Evolutionary conservation across 2,888 invertebrate species (phyloP).

Genomic region (Abrostola tripartita): DNA sequence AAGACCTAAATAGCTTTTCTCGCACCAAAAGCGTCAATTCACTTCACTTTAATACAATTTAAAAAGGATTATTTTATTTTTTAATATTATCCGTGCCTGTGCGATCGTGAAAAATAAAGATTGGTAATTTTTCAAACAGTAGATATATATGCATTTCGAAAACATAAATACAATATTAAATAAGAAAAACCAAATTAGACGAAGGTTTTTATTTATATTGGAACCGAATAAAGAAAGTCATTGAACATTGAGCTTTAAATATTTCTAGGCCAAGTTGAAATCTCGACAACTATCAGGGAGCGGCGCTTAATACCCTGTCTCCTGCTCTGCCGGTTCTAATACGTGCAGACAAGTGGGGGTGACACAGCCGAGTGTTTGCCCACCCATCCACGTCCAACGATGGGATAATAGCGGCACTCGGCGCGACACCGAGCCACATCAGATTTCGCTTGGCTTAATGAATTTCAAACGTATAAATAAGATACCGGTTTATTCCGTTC

Average conservation of each 20-base stretch:
- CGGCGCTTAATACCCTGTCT: conserved; percentile 51
- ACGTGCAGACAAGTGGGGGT: conserved; percentile 59
- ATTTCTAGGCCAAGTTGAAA: conserved; percentile 14
- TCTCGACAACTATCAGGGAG: conserved; percentile 29
- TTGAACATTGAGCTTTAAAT: conserved; percentile 31
- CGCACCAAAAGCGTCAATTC: conserved; percentile 22
- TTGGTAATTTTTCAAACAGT: too few species aligned
- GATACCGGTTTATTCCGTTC: conserved; percentile 64
- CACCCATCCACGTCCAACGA: conserved; percentile 74
- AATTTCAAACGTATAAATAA: conserved; percentile 70
- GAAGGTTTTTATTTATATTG: neutral
- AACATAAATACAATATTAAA: too few species aligned
- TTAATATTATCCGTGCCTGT: too few species aligned
- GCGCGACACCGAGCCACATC: conserved; percentile 61
- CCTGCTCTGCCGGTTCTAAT: conserved; percentile 45
- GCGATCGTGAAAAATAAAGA: too few species aligned
- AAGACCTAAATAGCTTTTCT: conserved; percentile 40
- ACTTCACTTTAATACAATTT: conserved; percentile 28
- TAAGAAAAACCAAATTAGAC: too few species aligned
- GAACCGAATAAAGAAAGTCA: conserved; percentile 7
- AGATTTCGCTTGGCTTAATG: conserved; percentile 71
- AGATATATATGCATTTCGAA: too few species aligned
- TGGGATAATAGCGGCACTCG: conserved; percentile 79
- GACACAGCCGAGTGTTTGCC: conserved; percentile 77
- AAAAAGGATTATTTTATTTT: neutral